Evolutionary conservation across 2,888 invertebrate species (phyloP), one percentile per base, ranked within the genome.

Genomic region (Dynastes tityus): DNA sequence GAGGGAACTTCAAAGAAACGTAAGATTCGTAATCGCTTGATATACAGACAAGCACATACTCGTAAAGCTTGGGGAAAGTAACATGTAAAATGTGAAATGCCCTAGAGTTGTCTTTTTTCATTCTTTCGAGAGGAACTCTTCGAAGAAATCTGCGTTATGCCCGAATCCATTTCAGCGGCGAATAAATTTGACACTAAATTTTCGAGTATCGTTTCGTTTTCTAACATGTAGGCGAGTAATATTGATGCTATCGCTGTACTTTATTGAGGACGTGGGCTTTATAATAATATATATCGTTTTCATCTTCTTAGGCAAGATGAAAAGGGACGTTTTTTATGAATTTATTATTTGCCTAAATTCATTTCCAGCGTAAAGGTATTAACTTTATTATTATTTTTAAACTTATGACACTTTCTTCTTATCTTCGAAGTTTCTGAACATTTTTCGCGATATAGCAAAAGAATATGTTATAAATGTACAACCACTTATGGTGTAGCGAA

Each of bases 1-100:
- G 22, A 9, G 6, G 49, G 49, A 68, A 51, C 68, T 22, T 68
- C 68, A 68, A 68, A 68, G 68, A 68, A 51, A 68, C 49, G 22
- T 51, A 16, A 68, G 22, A 51, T 51, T 49, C 51, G 27, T 2
- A 51, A 67, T 67, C 22, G 68, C 68, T 51, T 68, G 22, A 22
- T 51, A 68, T 51, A 68, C 22, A 27, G 16, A 37, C 65, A 22
- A 16, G 37, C 40, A 9, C 1, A 65, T 16, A 40, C 40, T n/a
- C 55, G n/a, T 55, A 63, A n/a, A 29, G 29, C 63, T 13, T 63
- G 5, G 49, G 29, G 27, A 22, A 68, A 27, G 68, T 51, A 11
- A 51, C 49, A 27, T 22, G n/a, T 49, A 22, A 37, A 64, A 37
- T n/a, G 8, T 1, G 65, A 27, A 68, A 68, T 68, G 27, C 49